Evolutionary conservation across 2,797 vertebrate genomes (phyloP).

Genomic region (Sebastes taczanowskii): DNA sequence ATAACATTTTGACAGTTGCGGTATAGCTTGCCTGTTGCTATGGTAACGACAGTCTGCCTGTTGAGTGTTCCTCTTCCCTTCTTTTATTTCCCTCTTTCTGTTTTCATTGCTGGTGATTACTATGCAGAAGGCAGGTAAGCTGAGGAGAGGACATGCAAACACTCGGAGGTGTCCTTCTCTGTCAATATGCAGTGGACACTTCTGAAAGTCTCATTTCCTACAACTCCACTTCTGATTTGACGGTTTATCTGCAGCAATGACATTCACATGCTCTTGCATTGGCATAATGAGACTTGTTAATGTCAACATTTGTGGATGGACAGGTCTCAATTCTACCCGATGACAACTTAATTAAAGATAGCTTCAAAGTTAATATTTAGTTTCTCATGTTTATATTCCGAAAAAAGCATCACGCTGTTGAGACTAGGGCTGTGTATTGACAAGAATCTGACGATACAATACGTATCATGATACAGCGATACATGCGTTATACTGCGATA

Average conservation of each 20-base stretch:
- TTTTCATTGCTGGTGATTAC: slow-evolving; percentile 48
- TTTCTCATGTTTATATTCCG: not conserved
- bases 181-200: slow-evolving; percentile 28
- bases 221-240: not conserved
- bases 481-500: no score
- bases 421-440: not conserved
- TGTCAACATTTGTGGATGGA: not conserved
- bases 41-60: slow-evolving; percentile 52
- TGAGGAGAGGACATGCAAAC: slow-evolving; percentile 40
- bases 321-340: not conserved
- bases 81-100: slow-evolving; percentile 24
- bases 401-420: not conserved
- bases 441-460: no score
- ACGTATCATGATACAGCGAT: no score
- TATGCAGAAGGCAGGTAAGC: slow-evolving; percentile 43
- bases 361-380: not conserved
- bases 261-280: not conserved
- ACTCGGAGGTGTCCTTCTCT: slow-evolving; percentile 33
- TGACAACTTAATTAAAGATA: slow-evolving; percentile 1
- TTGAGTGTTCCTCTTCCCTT: slow-evolving; percentile 31
- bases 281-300: not conserved
- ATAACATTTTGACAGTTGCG: slow-evolving; percentile 58
- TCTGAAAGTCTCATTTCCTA: not conserved
- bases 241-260: not conserved
- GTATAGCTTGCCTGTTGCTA: slow-evolving; percentile 70